A percentile compares a stretch with the other conserved stretches of the same genome.
These are phyloP conservation scores for Asbolus verrucosus DNA, from an alignment of 1,140 invertebrate species.

Conservation along the genomic window DNA sequence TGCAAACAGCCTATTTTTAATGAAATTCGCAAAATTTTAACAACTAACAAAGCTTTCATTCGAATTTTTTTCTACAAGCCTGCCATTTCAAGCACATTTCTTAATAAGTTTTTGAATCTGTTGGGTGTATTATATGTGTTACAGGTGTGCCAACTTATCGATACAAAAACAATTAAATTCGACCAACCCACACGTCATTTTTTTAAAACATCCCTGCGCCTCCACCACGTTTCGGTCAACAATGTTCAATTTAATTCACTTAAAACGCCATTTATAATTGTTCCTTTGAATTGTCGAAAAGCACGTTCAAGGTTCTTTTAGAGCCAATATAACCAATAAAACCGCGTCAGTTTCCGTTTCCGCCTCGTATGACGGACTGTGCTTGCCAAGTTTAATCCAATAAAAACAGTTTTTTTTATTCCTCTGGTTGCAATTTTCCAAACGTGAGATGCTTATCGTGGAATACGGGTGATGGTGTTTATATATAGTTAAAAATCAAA, in stretches of 20 bases:
- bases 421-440: constrained; percentile 40
- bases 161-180: no score
- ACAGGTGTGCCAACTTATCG: no score
- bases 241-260: background rate
- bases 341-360: constrained; percentile 35
- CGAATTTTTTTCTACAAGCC: no score
- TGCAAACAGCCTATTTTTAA: no score
- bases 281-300: background rate
- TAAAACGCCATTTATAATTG: background rate
- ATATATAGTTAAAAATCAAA: constrained; percentile 46
- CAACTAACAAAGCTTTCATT: no score
- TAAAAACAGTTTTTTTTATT: constrained; percentile 36
- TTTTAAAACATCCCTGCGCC: background rate
- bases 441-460: constrained; percentile 48
- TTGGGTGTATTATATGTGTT: no score
- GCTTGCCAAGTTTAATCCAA: constrained; percentile 25
- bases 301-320: constrained; percentile 17
- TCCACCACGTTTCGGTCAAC: constrained; percentile 2
- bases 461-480: constrained; percentile 45
- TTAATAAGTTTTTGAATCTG: no score
- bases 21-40: no score
- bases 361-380: constrained; percentile 11
- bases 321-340: constrained; percentile 14
- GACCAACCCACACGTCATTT: no score
- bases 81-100: no score